A percentile compares a stretch with the other conserved stretches of the same genome.
These are phyloP conservation scores for Zapornia atra DNA, from an alignment of 2,113 vertebrate genomes.

Conservation along the genomic window DNA sequence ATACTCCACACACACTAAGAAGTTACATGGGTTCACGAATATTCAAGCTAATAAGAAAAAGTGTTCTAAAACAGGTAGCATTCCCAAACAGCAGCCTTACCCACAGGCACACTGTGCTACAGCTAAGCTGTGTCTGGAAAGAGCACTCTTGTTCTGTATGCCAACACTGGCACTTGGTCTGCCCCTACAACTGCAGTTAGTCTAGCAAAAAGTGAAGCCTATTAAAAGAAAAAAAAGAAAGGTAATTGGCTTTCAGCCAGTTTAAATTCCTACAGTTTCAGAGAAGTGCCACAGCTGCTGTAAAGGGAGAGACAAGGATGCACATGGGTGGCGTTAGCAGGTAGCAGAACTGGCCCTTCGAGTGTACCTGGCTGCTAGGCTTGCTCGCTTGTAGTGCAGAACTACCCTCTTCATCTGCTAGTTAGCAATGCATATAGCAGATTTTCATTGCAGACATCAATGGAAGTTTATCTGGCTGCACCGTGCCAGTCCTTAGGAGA, in stretches of 20 bases:
- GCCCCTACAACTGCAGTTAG: neutral
- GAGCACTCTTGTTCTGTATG: neutral
- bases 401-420: constrained; percentile 27
- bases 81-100: neutral
- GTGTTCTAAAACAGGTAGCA: neutral
- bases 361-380: constrained; percentile 4
- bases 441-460: constrained; percentile 29
- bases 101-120: neutral
- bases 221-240: neutral
- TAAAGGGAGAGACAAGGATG: neutral
- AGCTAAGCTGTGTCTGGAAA: neutral
- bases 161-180: neutral
- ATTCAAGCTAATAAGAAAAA: neutral
- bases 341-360: constrained; percentile 55
- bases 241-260: neutral
- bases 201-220: neutral
- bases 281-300: neutral
- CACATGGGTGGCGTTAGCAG: neutral
- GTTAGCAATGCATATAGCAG: constrained; percentile 14
- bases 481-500: neutral
- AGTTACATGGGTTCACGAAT: neutral
- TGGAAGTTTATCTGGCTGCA: neutral
- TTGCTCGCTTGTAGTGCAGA: constrained; percentile 36
- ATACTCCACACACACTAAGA: neutral
- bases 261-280: neutral